Conservation (phyloP, 2,113 vertebrate genomes). For the Corythornis madagascariensis region DNA sequence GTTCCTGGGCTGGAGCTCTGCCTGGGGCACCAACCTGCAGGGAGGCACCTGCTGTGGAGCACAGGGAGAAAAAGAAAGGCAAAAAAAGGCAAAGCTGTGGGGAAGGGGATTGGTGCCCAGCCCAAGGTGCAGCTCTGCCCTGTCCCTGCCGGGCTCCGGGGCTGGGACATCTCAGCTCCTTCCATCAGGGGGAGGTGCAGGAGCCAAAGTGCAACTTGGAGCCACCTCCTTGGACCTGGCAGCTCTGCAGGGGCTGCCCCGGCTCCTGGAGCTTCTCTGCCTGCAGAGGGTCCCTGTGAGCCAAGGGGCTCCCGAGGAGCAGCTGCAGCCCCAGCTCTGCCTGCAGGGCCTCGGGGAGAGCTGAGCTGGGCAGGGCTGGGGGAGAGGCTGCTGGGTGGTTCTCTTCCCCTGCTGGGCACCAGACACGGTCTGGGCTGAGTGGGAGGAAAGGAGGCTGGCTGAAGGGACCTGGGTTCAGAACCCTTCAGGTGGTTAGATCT, state of each 20-base stretch:
- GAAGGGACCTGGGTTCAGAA: not conserved
- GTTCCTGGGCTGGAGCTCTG: not conserved
- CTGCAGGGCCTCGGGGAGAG: too few species aligned
- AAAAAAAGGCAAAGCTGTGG: not conserved
- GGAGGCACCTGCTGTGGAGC: not conserved
- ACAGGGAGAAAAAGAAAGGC: fast-evolving
- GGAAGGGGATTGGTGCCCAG: not conserved
- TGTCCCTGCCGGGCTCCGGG: not conserved
- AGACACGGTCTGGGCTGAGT: not conserved
- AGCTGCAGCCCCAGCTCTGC: too few species aligned
- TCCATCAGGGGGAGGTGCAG: slow-evolving; percentile 47
- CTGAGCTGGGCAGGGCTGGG: not conserved
- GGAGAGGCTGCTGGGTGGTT: not conserved
- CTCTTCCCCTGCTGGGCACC: not conserved
- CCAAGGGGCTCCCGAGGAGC: not conserved
- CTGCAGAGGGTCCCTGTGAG: too few species aligned
- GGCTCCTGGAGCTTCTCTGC: not conserved
- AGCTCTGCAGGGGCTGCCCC: not conserved
- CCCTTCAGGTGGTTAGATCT: not conserved
- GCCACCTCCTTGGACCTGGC: too few species aligned
- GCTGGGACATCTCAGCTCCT: slow-evolving; percentile 10
- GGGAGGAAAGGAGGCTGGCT: not conserved
- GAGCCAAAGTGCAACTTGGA: too few species aligned
- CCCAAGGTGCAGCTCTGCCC: fast-evolving
- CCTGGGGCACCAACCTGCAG: not conserved